Base-by-base conservation (phyloP, 1,140 invertebrate genomes). In the Pantala flavescens region DNA sequence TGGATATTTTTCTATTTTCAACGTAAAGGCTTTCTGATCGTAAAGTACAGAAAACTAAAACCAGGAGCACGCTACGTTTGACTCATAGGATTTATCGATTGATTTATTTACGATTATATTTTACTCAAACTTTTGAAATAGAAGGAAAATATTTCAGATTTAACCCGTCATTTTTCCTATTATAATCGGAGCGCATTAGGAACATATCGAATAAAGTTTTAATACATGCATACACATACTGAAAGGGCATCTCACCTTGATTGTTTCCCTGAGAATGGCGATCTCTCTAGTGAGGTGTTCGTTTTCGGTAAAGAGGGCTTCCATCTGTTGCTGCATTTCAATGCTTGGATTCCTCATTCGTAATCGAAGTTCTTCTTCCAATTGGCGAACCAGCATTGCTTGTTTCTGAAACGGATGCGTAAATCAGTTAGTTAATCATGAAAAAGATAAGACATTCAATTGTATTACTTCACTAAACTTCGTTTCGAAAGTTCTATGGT, bases 261-360 rank as follows among this genome's bases (percentile, higher is more conserved):
- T 96, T 55, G 95, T 97, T 82, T 97, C 95, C 49, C 94, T 88
- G 73, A 99, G 87, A 80, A 98, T 96, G 75, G 94, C 91, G 77
- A 98, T 95, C 86, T 99, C 97, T 79, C 96, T 90, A 77, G 91
- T 91, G 78, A 98, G 88, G 82, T 97, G 94, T 84, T 98, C 95
- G 82, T 98, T 97, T 83, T 98, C 96, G 72, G 92, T 89, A 82
- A 93, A 96, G 49, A 98, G 85, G 75, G 91, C 90, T 84, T 98
- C 95, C 85, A 96, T 90, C 85, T 96, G 95, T 82, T 94, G 91
- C 81, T 96, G 93, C 79, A 96, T 86, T 83, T 96, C 94, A 71
- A 94, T 87, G 80, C 92, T 95, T 0, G 93, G 93, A 73, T 80
- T 80, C 23, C 92, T 86, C 88, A 94, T 91, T 78, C 93, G 87